Percentiles rank a stretch among this genome's conserved stretches.
These are phyloP conservation scores for Pelagia noctiluca DNA, from an alignment of 30 jellyfish, hydroid and myxozoan species.

Conservation along the genomic window DNA sequence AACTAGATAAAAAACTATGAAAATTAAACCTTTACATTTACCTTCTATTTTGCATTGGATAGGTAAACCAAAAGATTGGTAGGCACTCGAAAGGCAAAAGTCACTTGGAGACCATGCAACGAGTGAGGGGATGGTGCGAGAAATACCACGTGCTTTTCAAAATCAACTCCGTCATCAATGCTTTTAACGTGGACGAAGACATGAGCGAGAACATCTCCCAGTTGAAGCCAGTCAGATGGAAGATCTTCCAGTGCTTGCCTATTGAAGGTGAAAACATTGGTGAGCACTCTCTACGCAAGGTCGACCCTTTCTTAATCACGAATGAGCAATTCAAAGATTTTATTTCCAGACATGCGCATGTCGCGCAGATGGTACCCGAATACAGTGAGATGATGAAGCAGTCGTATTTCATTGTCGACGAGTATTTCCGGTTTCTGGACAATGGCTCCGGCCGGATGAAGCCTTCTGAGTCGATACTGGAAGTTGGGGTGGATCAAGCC, in stretches of 20 bases:
- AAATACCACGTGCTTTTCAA: conserved; percentile 54
- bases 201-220: conserved; percentile 55
- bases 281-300: conserved; percentile 66
- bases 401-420: conserved; percentile 69
- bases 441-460: conserved; percentile 45
- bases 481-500: conserved; percentile 86
- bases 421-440: conserved; percentile 78
- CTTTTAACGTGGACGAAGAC: conserved; percentile 70
- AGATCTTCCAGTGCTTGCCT: conserved; percentile 69
- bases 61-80: conserved; percentile 74
- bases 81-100: conserved; percentile 60
- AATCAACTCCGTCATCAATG: conserved; percentile 70
- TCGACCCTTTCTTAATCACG: conserved; percentile 64
- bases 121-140: conserved; percentile 67
- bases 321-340: conserved; percentile 62
- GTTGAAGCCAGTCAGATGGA: conserved; percentile 76
- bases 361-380: conserved; percentile 78
- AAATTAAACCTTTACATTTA: neutral
- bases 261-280: conserved; percentile 75
- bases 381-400: conserved; percentile 65
- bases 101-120: conserved; percentile 66
- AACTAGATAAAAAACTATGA: neutral
- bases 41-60: neutral
- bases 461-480: conserved; percentile 75
- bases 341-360: conserved; percentile 62